A percentile compares a stretch with the other conserved stretches of the same genome.
These are phyloP conservation scores for Takifugu flavidus DNA, from an alignment of 2,113 vertebrate species.

Conservation along the genomic window DNA sequence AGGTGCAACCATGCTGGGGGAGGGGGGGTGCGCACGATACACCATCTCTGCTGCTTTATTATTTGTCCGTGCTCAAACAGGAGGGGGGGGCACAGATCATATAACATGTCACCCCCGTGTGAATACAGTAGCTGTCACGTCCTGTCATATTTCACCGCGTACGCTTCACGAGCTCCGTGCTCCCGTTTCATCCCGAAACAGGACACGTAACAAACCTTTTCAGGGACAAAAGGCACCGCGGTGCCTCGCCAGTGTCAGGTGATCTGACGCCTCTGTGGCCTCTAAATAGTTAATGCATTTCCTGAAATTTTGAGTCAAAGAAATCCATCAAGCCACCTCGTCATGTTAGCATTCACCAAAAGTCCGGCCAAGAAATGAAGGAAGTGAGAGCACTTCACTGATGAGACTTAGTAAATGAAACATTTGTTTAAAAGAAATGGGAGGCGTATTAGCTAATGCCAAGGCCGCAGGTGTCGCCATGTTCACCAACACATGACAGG, in stretches of 20 bases:
- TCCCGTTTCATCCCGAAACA: conserved; percentile 29
- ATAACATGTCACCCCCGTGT: background rate
- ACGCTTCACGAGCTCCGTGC: conserved; percentile 9
- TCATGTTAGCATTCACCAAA: background rate
- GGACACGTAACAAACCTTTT: conserved; percentile 19
- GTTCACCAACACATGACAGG: too few relatives aligned
- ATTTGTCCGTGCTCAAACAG: conserved; percentile 1
- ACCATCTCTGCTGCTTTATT: background rate
- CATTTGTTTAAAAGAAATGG: too few relatives aligned
- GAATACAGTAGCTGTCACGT: conserved; percentile 7
- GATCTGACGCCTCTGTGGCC: conserved; percentile 5
- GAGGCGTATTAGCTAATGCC: too few relatives aligned
- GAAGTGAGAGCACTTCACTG: too few relatives aligned
- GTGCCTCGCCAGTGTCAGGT: conserved; percentile 24
- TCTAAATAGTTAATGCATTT: conserved; percentile 43
- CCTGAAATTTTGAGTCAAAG: conserved; percentile 4
- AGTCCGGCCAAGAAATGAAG: background rate
- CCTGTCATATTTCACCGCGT: conserved; percentile 22
- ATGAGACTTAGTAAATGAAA: too few relatives aligned
- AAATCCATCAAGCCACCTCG: background rate
- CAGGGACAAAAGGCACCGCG: conserved; percentile 10
- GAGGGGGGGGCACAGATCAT: conserved; percentile 20
- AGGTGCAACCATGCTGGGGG: background rate
- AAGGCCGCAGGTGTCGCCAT: too few relatives aligned
- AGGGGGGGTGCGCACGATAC: too few relatives aligned